A percentile compares a stretch with the other conserved stretches of the same genome.
These are phyloP conservation scores for Thripadectes ignobilis DNA, from an alignment of 2,797 vertebrate species.

Conservation along the genomic window DNA sequence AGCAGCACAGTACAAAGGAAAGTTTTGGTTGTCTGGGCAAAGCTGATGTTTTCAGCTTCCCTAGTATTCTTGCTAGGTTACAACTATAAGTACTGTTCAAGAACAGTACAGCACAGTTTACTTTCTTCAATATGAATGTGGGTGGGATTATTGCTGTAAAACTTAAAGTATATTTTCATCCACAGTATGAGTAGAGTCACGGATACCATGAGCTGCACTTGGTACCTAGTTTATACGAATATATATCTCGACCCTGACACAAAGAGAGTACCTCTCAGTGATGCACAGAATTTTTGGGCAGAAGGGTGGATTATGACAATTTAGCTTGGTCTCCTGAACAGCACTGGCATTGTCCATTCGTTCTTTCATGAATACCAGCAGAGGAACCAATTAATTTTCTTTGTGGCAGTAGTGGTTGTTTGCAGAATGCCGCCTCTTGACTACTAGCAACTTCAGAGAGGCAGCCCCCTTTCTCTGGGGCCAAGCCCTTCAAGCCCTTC, in stretches of 20 bases:
- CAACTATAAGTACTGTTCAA: neutral
- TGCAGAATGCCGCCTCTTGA: neutral
- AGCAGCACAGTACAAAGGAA: neutral
- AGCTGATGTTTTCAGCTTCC: neutral
- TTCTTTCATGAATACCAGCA: neutral
- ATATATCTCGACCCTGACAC: neutral
- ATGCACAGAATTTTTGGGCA: neutral
- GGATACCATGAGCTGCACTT: neutral
- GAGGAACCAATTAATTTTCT: neutral
- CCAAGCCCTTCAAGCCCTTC: neutral
- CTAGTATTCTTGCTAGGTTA: neutral
- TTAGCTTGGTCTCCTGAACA: neutral
- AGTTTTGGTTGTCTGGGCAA: neutral
- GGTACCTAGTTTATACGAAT: neutral
- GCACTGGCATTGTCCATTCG: neutral
- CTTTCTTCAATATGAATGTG: neutral
- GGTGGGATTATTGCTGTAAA: neutral
- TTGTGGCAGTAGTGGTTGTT: neutral
- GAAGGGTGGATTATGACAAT: neutral
- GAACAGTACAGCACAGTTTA: neutral
- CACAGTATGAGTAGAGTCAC: neutral
- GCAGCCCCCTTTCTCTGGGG: neutral
- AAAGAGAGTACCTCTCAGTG: neutral
- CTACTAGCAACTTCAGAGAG: neutral
- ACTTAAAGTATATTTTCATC: neutral